Evolutionary conservation across 2,888 invertebrate species (phyloP), one percentile per base, ranked within the genome.

Genomic region (Lycia hirtaria): DNA sequence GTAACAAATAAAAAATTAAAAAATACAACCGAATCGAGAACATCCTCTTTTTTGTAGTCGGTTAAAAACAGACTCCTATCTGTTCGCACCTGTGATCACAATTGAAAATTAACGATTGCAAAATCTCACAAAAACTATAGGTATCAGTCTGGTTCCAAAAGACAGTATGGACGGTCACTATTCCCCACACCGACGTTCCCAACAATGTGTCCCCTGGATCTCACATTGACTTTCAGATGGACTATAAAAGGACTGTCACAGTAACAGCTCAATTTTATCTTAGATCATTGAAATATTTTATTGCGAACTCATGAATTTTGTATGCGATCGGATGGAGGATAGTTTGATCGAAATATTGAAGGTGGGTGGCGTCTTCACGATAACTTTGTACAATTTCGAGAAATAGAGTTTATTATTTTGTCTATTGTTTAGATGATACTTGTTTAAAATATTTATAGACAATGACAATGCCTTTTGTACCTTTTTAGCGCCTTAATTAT

Each of bases 271-370:
- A 75, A 79, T 80, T 78, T 77, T 79, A 81, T 81, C 76, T 67
- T 61, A 65, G 71, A 73, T 75, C 75, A 75, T 80, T 81, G 75
- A 75, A 73, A 73, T 75, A 69, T 78, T 85, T 84, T 85, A 84
- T 75, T 73, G 72, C 62, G 10, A 30, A 43, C 40, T 62, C 65
- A 65, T 67, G 66, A 70, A 70, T 68, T 67, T 44, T 64, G 62
- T 64, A 63, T 64, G 57, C 58, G 50, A 62, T 49, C 51, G 55
- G 38, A 54, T 47, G 55, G 50, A 41, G 17, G 54, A 67, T 52
- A 56, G 54, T 44, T 52, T 44, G 43, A 55, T 28, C 48, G 43
- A 45, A 50, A 43, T 52, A 43, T 40, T 40, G 38, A 9, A 56
- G 41, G 55, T 51, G 41, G 28, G 49, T 37, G 19, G n/a, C 22